Percentiles rank a stretch among this genome's conserved stretches.
These are phyloP conservation scores for Tolypeutes matacus DNA, from an alignment of 2,797 vertebrate species.

Conservation along the genomic window DNA sequence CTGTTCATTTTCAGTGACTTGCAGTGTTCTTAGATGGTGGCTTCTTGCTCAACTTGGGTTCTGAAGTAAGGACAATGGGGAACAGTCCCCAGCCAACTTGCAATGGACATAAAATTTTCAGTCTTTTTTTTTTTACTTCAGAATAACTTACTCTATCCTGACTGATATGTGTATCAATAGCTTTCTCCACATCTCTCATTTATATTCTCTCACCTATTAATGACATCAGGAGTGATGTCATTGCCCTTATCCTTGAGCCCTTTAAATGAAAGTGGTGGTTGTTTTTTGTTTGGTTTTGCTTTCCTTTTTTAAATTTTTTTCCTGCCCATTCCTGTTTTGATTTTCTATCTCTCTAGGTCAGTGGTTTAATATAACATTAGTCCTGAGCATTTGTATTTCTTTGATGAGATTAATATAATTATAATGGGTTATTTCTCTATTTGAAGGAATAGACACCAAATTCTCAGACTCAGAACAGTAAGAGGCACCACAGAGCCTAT, in stretches of 20 bases:
- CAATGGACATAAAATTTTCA: neutral
- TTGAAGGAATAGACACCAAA: neutral
- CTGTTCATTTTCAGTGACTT: neutral
- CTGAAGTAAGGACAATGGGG: neutral
- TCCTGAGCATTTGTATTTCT: neutral
- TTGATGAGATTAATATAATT: neutral
- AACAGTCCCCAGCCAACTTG: neutral
- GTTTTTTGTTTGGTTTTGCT: neutral
- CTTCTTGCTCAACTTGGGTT: neutral
- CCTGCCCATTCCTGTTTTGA: neutral
- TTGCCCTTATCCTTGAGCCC: neutral
- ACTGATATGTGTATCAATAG: neutral
- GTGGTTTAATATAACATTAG: neutral
- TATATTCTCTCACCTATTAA: neutral
- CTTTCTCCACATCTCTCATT: neutral
- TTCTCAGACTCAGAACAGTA: neutral
- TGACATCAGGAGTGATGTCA: neutral
- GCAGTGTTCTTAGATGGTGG: no score
- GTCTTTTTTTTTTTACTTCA: neutral
- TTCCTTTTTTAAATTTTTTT: neutral
- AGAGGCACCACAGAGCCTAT: neutral
- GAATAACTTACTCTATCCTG: neutral
- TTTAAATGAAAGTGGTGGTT: neutral
- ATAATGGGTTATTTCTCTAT: neutral
- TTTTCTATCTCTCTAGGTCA: slow-evolving; percentile 6